phyloP scores from a whole-genome alignment of 2,113 vertebrate species.

The Ondatra zibethicus region DNA sequence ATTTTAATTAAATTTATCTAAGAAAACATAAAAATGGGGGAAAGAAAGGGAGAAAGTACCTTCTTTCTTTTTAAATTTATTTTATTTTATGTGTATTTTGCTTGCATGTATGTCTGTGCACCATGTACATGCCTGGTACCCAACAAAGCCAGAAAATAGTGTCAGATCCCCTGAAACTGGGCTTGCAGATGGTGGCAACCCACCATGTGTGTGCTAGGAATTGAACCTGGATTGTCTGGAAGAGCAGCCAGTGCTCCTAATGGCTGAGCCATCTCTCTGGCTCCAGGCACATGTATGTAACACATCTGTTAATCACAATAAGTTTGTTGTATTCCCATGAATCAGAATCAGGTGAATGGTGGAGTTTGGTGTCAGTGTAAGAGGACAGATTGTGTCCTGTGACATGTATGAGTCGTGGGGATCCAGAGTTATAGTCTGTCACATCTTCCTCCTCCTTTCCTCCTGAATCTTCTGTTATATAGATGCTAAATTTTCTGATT shows the following conservation, averaged over 20 bases:
- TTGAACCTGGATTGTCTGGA: neutral
- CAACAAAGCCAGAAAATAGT: neutral
- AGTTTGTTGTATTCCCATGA: neutral
- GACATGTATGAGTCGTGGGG: fast-evolving
- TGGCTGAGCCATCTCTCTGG: neutral
- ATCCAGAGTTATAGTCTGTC: too few relatives aligned
- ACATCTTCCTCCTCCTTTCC: neutral
- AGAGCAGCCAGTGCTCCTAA: neutral
- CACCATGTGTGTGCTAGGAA: neutral
- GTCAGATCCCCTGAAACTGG: neutral
- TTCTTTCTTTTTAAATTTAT: neutral
- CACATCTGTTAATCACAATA: neutral
- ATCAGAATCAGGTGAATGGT: neutral
- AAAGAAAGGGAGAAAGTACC: neutral
- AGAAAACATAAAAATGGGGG: neutral
- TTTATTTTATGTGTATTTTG: neutral
- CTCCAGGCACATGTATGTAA: neutral
- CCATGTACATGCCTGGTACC: neutral
- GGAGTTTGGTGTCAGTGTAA: neutral
- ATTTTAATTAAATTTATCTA: neutral
- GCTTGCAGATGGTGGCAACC: neutral
- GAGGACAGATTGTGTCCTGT: too few relatives aligned
- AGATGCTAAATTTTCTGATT: neutral
- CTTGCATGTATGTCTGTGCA: neutral
- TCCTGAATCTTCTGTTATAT: neutral